Percentiles rank a stretch among this genome's conserved stretches.
These are phyloP conservation scores for Aethina tumida DNA, from an alignment of 1,140 invertebrate species.

Conservation along the genomic window DNA sequence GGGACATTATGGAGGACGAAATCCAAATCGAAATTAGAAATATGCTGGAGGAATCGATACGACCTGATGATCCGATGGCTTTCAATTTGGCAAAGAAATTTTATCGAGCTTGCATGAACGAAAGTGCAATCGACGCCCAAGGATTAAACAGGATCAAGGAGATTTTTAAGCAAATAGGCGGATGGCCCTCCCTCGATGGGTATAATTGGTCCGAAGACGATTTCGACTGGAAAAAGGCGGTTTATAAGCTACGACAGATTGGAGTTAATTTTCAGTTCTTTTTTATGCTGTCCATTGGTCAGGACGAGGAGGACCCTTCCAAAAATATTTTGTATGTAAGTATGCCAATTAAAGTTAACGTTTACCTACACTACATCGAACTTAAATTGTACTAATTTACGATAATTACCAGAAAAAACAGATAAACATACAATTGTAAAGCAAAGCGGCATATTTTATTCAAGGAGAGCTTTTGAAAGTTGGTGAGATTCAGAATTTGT, in stretches of 20 bases:
- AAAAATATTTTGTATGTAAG: constrained; percentile 29
- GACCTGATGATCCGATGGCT: constrained; percentile 14
- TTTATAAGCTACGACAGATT: constrained; percentile 22
- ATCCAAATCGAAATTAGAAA: constrained; percentile 20
- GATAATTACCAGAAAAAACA: not conserved
- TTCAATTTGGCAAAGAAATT: constrained; percentile 25
- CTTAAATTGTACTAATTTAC: constrained; percentile 1
- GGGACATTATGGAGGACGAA: constrained; percentile 17
- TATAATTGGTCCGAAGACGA: constrained; percentile 39
- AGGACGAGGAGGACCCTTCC: constrained; percentile 19
- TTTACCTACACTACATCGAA: not conserved
- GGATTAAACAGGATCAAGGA: constrained; percentile 39
- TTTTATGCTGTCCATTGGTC: constrained; percentile 23
- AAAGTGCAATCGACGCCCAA: constrained; percentile 19
- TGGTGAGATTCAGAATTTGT: too few relatives aligned
- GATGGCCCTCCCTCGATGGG: constrained; percentile 49
- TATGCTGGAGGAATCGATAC: constrained; percentile 22
- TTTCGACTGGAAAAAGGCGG: constrained; percentile 36
- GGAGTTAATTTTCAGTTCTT: constrained; percentile 30
- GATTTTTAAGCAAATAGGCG: constrained; percentile 44
- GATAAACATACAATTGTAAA: not conserved
- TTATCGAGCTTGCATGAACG: constrained; percentile 30
- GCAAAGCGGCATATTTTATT: constrained; percentile 2
- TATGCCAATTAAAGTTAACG: constrained; percentile 4
- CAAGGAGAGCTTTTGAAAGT: too few relatives aligned